Conservation (phyloP, 2,888 invertebrate genomes). For the Ophonus ardosiacus region DNA sequence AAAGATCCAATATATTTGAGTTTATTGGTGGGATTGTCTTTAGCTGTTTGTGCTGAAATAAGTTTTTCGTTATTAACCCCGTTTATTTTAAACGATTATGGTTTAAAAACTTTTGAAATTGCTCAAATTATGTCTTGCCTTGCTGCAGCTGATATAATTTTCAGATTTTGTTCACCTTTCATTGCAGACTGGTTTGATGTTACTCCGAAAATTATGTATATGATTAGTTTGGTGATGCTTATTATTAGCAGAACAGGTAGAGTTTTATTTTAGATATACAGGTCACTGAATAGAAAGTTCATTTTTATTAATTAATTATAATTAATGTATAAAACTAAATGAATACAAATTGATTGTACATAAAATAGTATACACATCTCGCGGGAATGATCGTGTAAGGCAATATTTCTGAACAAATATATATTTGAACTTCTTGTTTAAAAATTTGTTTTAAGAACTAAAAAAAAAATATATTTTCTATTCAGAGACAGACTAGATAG, state of each 20-base stretch:
- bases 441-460: no score
- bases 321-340: no score
- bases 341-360: no score
- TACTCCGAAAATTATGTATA: slow-evolving; percentile 82
- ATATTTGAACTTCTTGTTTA: no score
- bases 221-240: slow-evolving; percentile 80
- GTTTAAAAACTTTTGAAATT: slow-evolving; percentile 79
- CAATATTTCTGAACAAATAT: no score
- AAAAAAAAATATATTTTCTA: no score
- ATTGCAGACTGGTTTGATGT: slow-evolving; percentile 81
- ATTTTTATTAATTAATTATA: background rate
- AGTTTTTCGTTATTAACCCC: slow-evolving; percentile 84
- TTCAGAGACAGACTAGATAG: no score
- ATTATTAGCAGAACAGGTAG: slow-evolving; percentile 81
- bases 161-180: slow-evolving; percentile 82
- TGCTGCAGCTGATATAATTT: slow-evolving; percentile 78
- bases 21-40: slow-evolving; percentile 82
- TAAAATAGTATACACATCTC: no score
- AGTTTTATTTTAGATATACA: slow-evolving; percentile 67
- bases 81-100: slow-evolving; percentile 82
- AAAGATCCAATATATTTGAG: slow-evolving; percentile 83
- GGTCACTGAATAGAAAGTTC: slow-evolving; percentile 66
- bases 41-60: slow-evolving; percentile 83
- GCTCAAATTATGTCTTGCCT: slow-evolving; percentile 82
- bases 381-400: no score